Conservation (phyloP, 2,797 vertebrate genomes). For the Monodelphis domestica region DNA sequence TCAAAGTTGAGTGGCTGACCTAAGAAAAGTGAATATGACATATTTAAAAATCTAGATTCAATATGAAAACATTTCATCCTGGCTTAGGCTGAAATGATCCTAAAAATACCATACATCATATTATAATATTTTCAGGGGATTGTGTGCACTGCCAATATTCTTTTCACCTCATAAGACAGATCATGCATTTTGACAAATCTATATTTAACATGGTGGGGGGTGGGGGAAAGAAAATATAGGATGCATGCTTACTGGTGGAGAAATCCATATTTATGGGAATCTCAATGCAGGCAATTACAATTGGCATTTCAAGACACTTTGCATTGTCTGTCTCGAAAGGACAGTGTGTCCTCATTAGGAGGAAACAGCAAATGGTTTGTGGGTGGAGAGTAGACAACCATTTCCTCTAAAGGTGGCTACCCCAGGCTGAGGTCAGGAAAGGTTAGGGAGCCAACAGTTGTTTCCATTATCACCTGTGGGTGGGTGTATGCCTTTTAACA, state of each 20-base stretch:
- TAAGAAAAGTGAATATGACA: conserved; percentile 18
- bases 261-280: conserved; percentile 66
- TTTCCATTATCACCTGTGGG: neutral
- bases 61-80: conserved; percentile 41
- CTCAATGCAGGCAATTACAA: conserved; percentile 54
- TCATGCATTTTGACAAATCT: conserved; percentile 69
- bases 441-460: neutral
- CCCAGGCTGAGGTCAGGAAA: neutral
- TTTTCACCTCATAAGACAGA: conserved; percentile 48
- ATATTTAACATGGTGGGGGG: conserved; percentile 65
- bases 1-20: neutral
- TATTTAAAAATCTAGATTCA: conserved; percentile 21
- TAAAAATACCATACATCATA: conserved; percentile 59
- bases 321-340: conserved; percentile 37
- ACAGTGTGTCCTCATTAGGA: conserved; percentile 24
- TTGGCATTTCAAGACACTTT: conserved; percentile 63
- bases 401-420: neutral
- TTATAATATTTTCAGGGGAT: conserved; percentile 59
- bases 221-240: conserved; percentile 36
- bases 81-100: conserved; percentile 42
- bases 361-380: conserved; percentile 35
- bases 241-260: conserved; percentile 43
- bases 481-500: neutral
- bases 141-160: conserved; percentile 17
- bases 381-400: neutral